Evolutionary conservation across 2,888 invertebrate genomes (phyloP).

Genomic region (Gymnosoma rotundatum): DNA sequence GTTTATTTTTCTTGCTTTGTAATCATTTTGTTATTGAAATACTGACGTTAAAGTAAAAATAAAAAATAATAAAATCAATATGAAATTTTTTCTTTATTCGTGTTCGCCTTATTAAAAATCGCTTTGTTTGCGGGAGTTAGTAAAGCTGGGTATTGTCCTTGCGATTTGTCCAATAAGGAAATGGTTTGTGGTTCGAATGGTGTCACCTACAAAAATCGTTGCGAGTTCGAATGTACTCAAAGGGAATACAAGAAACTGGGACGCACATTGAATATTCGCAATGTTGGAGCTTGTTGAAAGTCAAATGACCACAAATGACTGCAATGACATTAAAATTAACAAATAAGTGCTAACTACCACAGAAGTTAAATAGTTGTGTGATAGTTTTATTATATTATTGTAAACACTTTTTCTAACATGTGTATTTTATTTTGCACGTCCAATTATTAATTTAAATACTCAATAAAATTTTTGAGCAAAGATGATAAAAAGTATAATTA

Average conservation of each 20-base stretch:
- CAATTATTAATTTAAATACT: neutral
- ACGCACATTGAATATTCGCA: slow-evolving; percentile 74
- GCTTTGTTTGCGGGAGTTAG: slow-evolving; percentile 68
- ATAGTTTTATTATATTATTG: neutral
- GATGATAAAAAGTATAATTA: slow-evolving; percentile 26
- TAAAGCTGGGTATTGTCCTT: slow-evolving; percentile 86
- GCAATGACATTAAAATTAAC: too few species aligned
- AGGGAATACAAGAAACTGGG: slow-evolving; percentile 76
- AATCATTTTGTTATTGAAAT: neutral
- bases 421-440: neutral
- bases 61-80: slow-evolving; percentile 28
- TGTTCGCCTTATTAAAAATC: slow-evolving; percentile 67
- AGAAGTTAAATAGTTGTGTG: neutral
- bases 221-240: slow-evolving; percentile 94
- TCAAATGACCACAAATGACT: neutral
- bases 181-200: slow-evolving; percentile 96
- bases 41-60: neutral
- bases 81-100: slow-evolving; percentile 75
- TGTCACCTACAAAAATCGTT: slow-evolving; percentile 96
- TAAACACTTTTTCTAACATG: neutral
- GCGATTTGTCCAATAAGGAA: slow-evolving; percentile 89
- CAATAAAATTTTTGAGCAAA: neutral
- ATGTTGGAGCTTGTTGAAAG: slow-evolving; percentile 74
- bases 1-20: neutral
- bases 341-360: neutral